These are phyloP conservation scores for Campoplex nolae DNA, from an alignment of 2,888 invertebrate genomes.

Conservation along the genomic window DNA sequence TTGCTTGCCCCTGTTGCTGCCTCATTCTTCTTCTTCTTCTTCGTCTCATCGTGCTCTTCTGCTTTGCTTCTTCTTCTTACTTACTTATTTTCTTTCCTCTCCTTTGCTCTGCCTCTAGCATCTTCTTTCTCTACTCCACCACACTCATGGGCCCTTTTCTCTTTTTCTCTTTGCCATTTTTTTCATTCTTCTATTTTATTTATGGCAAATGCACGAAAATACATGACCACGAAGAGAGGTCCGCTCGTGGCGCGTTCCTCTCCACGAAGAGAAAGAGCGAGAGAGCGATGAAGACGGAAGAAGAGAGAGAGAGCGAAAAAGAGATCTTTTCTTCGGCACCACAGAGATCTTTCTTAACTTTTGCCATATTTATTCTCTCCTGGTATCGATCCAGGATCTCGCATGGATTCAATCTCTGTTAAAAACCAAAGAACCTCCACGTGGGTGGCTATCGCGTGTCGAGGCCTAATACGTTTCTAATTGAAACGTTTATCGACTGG, in stretches of 20 bases:
- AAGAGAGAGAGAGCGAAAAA: neutral
- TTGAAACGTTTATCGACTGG: slow-evolving; percentile 66
- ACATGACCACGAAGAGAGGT: slow-evolving; percentile 72
- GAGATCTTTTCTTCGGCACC: neutral
- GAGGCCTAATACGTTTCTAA: slow-evolving; percentile 60
- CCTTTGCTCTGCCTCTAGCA: slow-evolving; percentile 8
- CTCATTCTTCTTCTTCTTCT: slow-evolving; percentile 28
- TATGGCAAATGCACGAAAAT: slow-evolving; percentile 78
- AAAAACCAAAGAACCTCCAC: slow-evolving; percentile 40
- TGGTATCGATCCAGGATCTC: slow-evolving; percentile 33
- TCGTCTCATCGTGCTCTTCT: slow-evolving; percentile 7
- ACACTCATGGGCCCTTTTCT: slow-evolving; percentile 18
- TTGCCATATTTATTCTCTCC: slow-evolving; percentile 19
- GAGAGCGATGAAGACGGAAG: neutral
- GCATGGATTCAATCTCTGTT: slow-evolving; percentile 20
- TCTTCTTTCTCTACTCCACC: slow-evolving; percentile 48
- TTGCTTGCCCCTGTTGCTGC: slow-evolving; percentile 33
- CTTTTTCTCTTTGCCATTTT: slow-evolving; percentile 13
- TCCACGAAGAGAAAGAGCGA: neutral
- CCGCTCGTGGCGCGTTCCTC: slow-evolving; percentile 31
- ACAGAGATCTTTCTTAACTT: slow-evolving; percentile 29
- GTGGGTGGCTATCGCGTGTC: slow-evolving; percentile 63
- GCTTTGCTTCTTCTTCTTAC: slow-evolving; percentile 21
- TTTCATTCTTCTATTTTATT: slow-evolving; percentile 68
- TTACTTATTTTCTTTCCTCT: slow-evolving; percentile 28